Base-by-base conservation (phyloP, 2,888 invertebrate genomes). In the Terebella lapidaria region DNA sequence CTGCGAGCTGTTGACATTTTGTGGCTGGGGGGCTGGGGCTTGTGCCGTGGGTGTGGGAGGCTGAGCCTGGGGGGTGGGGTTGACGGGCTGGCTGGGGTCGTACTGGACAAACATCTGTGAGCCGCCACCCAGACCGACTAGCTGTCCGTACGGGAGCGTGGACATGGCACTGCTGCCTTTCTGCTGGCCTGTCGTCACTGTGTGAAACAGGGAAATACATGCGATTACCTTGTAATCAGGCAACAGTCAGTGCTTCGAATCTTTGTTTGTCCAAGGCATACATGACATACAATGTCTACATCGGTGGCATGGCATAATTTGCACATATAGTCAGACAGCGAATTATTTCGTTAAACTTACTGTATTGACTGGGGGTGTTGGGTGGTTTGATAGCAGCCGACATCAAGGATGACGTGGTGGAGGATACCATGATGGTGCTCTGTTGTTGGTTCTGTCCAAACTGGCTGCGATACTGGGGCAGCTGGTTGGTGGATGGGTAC, bases 381-480 rank as follows among this genome's bases (percentile, higher is more conserved):
- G 72, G 72, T 57, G 72, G 75, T 74, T 92, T 92, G 56, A 91
- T 90, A 62, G 89, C 89, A 42, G 91, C 88, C 3, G 92, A 91
- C 91, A 92, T 92, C 70, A 92, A 84, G 81, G 91, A 92, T 61
- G 91, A 89, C 65, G 91, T 90, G 65, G 91, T 89, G 45, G 91
- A 91, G 69, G 92, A 92, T 56, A 81, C 80, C 71, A 93, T 86
- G 70, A 93, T 90, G 22, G 92, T 91, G 75, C 88, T 91, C 54
- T 30, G 54, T 29, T 63, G 63, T 46, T 61, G 58, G 1, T 52
- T 54, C 52, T 58, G 59, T 10, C 60, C 58, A 42, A 54, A 63
- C 54, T 59, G 54, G 51, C 54, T 63, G 18, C 65, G 26, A 55
- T 60, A 65, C 20, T 60, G 49, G 15, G 61, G 46, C 20, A 62